Evolutionary conservation across 2,113 vertebrate genomes (phyloP), one percentile per base, ranked within the genome.

Genomic region (Hippocampus mohnikei): DNA sequence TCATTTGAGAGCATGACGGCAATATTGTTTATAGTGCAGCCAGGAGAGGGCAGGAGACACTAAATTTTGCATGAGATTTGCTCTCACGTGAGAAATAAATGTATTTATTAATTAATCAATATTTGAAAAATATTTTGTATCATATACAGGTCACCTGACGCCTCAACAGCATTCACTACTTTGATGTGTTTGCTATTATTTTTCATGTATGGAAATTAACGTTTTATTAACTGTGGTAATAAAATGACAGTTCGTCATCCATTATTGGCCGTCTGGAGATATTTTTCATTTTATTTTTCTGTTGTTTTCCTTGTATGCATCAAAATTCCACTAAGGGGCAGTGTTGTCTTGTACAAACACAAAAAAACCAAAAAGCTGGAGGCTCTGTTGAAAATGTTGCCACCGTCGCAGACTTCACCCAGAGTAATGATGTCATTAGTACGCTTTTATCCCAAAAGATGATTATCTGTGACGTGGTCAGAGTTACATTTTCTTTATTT

Each of bases 1-100:
- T 40, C 37, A 79, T 84, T 69, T 72, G 74, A 80, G 81, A 74
- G 77, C 80, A 90, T 92, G 89, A 91, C 84, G 91, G 90, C 81
- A 91, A 41, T 5, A 0, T 37, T n/a, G 11, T 72, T 74, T 44
- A 21, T 4, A 52, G 6, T 4, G 0, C 23, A 16, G 56, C 85
- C 89, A 87, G 64, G 71, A 9, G 89, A 79, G 81, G 88, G 88
- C 84, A 81, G 83, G 48, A 82, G 73, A 78, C 40, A 16, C 66
- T 69, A 8, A 74, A 67, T 63, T 83, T 85, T 80, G 42, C 16
- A 33, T 0, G 25, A 29, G 15, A 18, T 18, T 13, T 60, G 12
- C 3, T 58, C 12, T 58, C 23, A 13, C 11, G 11, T 15, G 12
- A 58, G 23, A 58, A 25, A 58, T 58, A 58, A 4, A 58, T 16